Evolutionary conservation across 2,888 invertebrate genomes (phyloP), one percentile per base, ranked within the genome.

Genomic region (Apotomis betuletana): DNA sequence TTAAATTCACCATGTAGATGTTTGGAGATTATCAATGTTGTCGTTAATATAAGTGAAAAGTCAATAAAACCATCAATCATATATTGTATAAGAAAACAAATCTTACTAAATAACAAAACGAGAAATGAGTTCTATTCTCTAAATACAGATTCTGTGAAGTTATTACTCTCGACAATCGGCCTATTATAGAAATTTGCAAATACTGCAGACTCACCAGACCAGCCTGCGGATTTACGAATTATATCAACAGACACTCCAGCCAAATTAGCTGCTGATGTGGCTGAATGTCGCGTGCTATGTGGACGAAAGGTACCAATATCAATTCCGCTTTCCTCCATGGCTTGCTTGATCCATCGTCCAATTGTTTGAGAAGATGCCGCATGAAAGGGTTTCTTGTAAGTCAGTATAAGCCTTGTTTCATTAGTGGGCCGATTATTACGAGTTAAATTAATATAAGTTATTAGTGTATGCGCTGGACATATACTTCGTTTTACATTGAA

Each of bases 11-110:
- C 49, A 58, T 67, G 59, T 67, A 59, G 70, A 70, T 70, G 70
- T 70, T 70, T 44, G 44, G 70, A 70, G 69, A 58, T 38, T 51
- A 57, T 51, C 36, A 58, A 67, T 67, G 67, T 59, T 67, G 67
- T 41, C 10, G 9, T 55, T 27, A 27, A 55, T 46, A 9, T 46
- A 8, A 46, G 46, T 8, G 6, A 46, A 46, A 46, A 46, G 46
- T 9, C 27, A 55, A 55, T 55, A 41, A 41, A n/a, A 41, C 41
- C 3, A 41, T 58, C 2, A 58, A 41, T 58, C 3, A 38, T 38
- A 1, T n/a, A 58, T 58, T 41, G 5, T 58, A 58, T 58, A 12
- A 0, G 10, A 4, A 6, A 58, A 38, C 38, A 10, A 41, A 58
- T 9, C 8, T 46, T 8, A 46, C 46, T 46, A 5, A 46, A 46